Evolutionary conservation across 2,888 invertebrate species (phyloP).

Genomic region (Volucella inanis): DNA sequence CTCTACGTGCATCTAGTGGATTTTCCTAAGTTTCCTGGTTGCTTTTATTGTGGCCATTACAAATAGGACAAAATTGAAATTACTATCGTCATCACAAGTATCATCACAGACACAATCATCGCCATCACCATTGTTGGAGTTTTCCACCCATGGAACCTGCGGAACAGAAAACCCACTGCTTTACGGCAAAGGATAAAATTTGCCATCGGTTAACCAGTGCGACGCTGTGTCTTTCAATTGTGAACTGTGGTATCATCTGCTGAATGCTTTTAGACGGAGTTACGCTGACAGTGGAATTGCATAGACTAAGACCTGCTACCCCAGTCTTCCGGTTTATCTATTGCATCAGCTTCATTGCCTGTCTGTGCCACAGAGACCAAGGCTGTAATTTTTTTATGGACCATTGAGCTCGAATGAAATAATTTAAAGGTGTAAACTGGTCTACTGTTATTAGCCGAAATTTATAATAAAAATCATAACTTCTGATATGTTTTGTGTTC

Average conservation of each 20-base stretch:
- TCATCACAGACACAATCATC: constrained; percentile 64
- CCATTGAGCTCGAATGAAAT: constrained; percentile 65
- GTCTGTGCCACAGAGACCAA: constrained; percentile 54
- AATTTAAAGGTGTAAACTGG: constrained; percentile 70
- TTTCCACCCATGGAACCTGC: constrained; percentile 58
- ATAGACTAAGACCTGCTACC: constrained; percentile 45
- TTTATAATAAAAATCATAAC: constrained; percentile 63
- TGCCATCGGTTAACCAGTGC: constrained; percentile 58
- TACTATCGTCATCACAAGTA: constrained; percentile 71
- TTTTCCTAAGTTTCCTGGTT: constrained; percentile 11
- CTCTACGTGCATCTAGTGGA: constrained; percentile 29
- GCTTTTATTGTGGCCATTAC: constrained; percentile 44
- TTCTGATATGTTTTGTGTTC: constrained; percentile 55
- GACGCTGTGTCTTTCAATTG: constrained; percentile 38
- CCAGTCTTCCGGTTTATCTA: constrained; percentile 14
- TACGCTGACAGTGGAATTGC: constrained; percentile 59
- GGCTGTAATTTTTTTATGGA: constrained; percentile 65
- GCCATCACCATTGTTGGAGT: constrained; percentile 52
- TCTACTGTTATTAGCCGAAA: constrained; percentile 58
- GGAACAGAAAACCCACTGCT: constrained; percentile 66
- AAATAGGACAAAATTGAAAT: constrained; percentile 66
- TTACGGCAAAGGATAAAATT: constrained; percentile 58
- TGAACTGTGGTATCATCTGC: constrained; percentile 39
- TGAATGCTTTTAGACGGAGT: constrained; percentile 19
- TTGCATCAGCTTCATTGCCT: constrained; percentile 23